Base-by-base conservation (phyloP, 2,888 invertebrate genomes). In the Acanthoscelides obtectus region DNA sequence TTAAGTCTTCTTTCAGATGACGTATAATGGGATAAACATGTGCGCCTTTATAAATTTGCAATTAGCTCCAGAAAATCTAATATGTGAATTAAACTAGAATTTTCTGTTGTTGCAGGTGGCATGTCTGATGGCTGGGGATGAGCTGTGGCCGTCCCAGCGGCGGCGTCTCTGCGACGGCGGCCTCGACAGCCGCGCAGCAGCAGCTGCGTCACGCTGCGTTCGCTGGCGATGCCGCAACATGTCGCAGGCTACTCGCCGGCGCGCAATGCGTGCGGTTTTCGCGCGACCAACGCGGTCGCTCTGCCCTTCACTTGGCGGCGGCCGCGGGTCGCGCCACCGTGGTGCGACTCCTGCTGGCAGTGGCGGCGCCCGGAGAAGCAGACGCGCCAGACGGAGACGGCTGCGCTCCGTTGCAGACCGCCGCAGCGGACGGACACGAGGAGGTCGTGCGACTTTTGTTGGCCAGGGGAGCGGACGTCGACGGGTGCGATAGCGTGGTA, bases 361-460 rank as follows among this genome's bases (percentile, higher is more conserved):
- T 83, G 66, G 84, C 84, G 75, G 84, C 85, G 74, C 83, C 86
- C 84, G 87, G 85, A 82, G 85, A 77, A 71, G 82, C 88, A 85
- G 89, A 89, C 86, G 84, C 82, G 63, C 81, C 84, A 20, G 86
- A 86, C 74, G 84, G 85, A 78, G 88, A 91, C 80, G 92, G 94
- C 76, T 90, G 92, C 87, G 91, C 93, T 82, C 89, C 94, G 80
- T 82, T 93, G 78, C 94, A 94, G 83, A 89, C 92, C 81, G 94
- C 95, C 76, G 91, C 94, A 78, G 92, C 94, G 79, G 94, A 94
- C 83, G 96, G 95, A 77, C 93, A 94, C 85, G 88, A 91, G 80
- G 92, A 93, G 79, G 90, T 93, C 78, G 90, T 93, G 75, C 87
- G 90, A 78, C 85, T 93, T 76, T 88, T 95, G 80, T 86, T 92